A percentile compares a stretch with the other conserved stretches of the same genome.
phyloP scores from a whole-genome alignment of 2,888 invertebrate species.

The Brenthis daphne region DNA sequence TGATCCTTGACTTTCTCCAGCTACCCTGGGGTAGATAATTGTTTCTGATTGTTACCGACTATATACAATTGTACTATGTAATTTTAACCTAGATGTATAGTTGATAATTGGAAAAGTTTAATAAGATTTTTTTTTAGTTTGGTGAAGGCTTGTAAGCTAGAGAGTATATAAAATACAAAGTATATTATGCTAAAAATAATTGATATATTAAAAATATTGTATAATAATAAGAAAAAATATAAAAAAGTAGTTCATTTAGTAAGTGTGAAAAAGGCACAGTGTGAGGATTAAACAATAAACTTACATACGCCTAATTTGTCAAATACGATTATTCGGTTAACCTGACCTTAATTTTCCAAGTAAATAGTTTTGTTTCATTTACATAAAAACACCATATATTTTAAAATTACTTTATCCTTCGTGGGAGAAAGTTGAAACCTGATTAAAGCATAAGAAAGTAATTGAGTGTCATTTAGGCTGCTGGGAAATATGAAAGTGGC shows the following conservation, averaged over 20 bases:
- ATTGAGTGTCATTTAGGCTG: constrained; percentile 27
- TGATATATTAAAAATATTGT: too few species aligned
- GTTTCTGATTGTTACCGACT: constrained; percentile 21
- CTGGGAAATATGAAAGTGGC: constrained; percentile 26
- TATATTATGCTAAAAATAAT: too few species aligned
- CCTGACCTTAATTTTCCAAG: background rate
- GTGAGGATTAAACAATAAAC: background rate
- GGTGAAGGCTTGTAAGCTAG: too few species aligned
- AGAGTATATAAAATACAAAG: too few species aligned
- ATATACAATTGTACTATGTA: background rate
- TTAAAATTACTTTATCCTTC: background rate
- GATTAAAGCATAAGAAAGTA: constrained; percentile 35
- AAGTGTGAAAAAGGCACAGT: too few species aligned
- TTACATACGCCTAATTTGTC: background rate
- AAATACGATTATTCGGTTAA: constrained; percentile 7
- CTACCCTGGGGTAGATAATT: constrained; percentile 46
- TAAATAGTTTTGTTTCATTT: background rate
- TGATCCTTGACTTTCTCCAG: constrained; percentile 75
- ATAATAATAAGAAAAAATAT: too few species aligned
- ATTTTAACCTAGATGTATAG: background rate
- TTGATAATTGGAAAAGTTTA: too few species aligned
- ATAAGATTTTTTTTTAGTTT: too few species aligned
- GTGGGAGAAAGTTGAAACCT: constrained; percentile 32
- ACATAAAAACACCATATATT: background rate
- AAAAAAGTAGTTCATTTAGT: too few species aligned